A percentile compares a stretch with the other conserved stretches of the same genome.
Evolutionary conservation across 2,113 vertebrate genomes (phyloP).

Genomic region (Ciconia boyciana): DNA sequence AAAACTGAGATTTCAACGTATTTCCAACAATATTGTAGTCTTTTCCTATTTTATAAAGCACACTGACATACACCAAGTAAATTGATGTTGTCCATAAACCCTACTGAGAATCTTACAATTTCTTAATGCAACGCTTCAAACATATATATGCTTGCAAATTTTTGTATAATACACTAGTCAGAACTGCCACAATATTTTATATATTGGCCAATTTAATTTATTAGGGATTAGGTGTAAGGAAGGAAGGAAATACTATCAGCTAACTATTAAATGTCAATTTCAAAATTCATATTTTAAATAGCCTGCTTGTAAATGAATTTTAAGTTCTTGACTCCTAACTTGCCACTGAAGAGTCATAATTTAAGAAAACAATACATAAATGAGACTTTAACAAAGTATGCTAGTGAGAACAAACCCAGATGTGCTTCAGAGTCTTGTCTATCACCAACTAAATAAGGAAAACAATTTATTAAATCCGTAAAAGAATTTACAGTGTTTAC

Average conservation of each 20-base stretch:
- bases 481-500: not conserved
- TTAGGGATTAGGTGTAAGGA: not conserved
- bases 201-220: not conserved
- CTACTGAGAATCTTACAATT: not conserved
- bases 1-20: conserved; percentile 42
- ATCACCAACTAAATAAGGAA: not conserved
- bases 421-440: not conserved
- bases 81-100: not conserved
- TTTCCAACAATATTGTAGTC: not conserved
- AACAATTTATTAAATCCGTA: not conserved
- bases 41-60: conserved; percentile 19
- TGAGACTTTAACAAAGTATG: not conserved
- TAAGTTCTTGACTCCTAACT: not conserved
- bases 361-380: not conserved
- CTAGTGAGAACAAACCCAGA: not conserved
- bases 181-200: not conserved
- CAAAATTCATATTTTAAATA: not conserved
- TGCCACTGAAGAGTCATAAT: not conserved
- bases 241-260: not conserved
- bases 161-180: not conserved
- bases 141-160: not conserved
- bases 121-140: not conserved
- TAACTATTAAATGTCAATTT: not conserved
- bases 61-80: not conserved
- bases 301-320: not conserved